These are phyloP conservation scores for Menura novaehollandiae DNA, from an alignment of 2,113 vertebrate genomes.

Conservation along the genomic window DNA sequence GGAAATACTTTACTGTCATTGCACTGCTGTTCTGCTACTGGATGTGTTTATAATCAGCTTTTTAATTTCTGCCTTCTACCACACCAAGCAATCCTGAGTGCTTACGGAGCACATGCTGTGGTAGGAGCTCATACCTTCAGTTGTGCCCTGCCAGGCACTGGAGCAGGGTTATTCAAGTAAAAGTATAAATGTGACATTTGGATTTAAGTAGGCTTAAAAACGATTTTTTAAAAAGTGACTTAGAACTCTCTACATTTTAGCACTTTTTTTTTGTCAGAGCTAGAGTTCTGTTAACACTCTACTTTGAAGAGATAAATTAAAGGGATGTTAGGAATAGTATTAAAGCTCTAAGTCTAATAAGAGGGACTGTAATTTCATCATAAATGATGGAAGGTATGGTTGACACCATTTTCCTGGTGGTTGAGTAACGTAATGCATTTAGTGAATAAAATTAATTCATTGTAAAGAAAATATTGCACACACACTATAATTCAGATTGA, in stretches of 20 bases:
- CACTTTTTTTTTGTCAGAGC: background rate
- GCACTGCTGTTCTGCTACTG: background rate
- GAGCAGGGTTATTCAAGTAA: background rate
- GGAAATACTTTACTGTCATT: background rate
- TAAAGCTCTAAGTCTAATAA: background rate
- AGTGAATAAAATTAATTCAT: background rate
- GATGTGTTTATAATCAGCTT: constrained; percentile 2
- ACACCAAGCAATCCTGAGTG: background rate
- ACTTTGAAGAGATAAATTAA: background rate
- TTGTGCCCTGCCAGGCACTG: background rate
- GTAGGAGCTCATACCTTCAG: background rate
- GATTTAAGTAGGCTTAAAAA: background rate
- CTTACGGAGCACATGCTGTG: background rate
- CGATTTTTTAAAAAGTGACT: background rate
- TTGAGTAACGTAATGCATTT: background rate
- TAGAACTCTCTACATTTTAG: background rate
- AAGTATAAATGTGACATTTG: background rate
- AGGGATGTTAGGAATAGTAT: background rate
- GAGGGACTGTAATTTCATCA: background rate
- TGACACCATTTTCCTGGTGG: background rate
- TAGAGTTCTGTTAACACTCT: background rate
- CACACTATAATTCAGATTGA: background rate
- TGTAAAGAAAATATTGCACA: background rate
- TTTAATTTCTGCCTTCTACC: background rate
- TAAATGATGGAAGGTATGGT: background rate